Evolutionary conservation across 2,888 invertebrate genomes (phyloP), one percentile per base, ranked within the genome.

Genomic region (Heliconius hortense): DNA sequence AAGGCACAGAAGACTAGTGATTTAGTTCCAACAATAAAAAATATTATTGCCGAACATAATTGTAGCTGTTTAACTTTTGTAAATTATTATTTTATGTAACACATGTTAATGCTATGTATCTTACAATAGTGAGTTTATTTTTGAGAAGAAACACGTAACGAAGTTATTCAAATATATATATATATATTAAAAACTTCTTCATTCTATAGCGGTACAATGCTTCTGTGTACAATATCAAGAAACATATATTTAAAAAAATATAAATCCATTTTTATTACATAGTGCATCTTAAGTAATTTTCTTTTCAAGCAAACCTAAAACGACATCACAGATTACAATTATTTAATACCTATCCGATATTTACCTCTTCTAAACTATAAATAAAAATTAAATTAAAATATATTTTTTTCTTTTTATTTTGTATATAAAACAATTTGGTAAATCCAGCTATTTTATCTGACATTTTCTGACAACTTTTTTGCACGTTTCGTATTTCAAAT

Each of bases 291-390:
- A 69, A 66, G 35, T n/a, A 64, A 43, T 43, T 56, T 56, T 56
- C 15, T 35, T 56, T 31, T 69, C n/a, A 56, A 21, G 15, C 31
- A 24, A 56, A 31, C 60, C 60, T 72, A 72, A 43, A 72, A 63
- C 63, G 74, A 73, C 70, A 79, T 76, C 74, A 74, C 76, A 78
- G 79, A 72, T 77, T 69, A 62, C 56, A 62, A 53, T 73, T 69
- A 48, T 24, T 69, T 26, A 68, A 67, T 68, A 63, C 48, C 70
- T 64, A 75, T 64, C 64, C 70, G 39, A 71, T 64, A 56, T 48
- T 28, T 56, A 74, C 67, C 68, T 48, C 56, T 18, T 39, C 21
- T 35, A 10, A 21, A 56, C 18, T 26, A 66, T 53, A 53, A 70
- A 59, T 4, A 28, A 56, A 60, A 71, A 24, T 18, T 18, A 43